phyloP scores from a whole-genome alignment of 2,797 vertebrate genomes.

The Gadopsis bispinosus region DNA sequence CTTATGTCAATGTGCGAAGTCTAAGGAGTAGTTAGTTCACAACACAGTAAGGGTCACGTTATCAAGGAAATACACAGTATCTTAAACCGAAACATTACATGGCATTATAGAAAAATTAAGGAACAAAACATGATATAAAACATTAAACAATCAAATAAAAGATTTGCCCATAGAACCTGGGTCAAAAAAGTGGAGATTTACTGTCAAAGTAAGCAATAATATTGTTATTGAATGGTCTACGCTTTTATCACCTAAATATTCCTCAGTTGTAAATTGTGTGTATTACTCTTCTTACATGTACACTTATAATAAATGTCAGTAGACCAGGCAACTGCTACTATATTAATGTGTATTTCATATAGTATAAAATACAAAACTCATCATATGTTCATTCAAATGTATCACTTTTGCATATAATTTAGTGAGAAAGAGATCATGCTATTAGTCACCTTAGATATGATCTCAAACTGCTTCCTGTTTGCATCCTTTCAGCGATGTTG shows the following conservation, averaged over 20 bases:
- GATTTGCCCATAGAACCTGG: not conserved
- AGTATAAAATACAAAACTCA: not conserved
- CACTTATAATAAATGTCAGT: not conserved
- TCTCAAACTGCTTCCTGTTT: not conserved
- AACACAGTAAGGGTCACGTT: not conserved
- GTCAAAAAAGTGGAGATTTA: not conserved
- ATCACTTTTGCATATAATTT: not conserved
- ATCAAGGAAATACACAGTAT: too few relatives aligned
- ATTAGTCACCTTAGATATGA: not conserved
- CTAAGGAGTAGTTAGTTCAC: not conserved
- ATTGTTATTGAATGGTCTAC: not conserved
- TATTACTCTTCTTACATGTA: not conserved
- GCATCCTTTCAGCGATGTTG: not conserved
- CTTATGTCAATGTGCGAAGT: not conserved
- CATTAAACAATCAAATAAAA: not conserved
- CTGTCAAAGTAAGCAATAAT: not conserved
- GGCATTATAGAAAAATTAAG: too few relatives aligned
- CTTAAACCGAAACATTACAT: not conserved
- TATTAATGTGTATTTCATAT: not conserved
- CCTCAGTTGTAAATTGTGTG: not conserved
- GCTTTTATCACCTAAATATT: not conserved
- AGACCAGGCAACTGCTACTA: not conserved
- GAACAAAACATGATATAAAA: too few relatives aligned
- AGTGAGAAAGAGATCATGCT: not conserved
- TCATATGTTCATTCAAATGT: not conserved